Evolutionary conservation across 2,797 vertebrate species (phyloP).

Genomic region (Pachyuromys duprasi): DNA sequence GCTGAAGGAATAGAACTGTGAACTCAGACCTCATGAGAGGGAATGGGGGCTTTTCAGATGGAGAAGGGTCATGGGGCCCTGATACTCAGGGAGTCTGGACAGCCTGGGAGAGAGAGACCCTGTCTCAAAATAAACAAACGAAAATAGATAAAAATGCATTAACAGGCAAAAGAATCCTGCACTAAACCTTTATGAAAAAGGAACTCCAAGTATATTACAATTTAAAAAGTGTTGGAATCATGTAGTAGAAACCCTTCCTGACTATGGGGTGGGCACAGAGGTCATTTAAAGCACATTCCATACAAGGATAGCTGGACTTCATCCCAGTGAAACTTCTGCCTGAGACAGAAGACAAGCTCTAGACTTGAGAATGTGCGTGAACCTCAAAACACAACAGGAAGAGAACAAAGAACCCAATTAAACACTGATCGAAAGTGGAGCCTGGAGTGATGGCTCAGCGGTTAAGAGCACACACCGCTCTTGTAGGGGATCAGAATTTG

Average conservation of each 20-base stretch:
- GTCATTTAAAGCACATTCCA: neutral
- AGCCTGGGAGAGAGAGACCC: neutral
- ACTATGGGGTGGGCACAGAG: neutral
- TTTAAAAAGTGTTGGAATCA: neutral
- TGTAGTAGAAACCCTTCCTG: neutral
- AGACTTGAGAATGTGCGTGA: constrained; percentile 26
- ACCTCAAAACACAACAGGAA: constrained; percentile 7
- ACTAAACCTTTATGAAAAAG: constrained; percentile 25
- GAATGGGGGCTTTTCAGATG: neutral
- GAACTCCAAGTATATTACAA: constrained; percentile 35
- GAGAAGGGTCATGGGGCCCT: neutral
- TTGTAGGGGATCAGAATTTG: neutral
- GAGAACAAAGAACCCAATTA: neutral
- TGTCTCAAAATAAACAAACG: neutral
- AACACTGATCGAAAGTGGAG: neutral
- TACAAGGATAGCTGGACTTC: neutral
- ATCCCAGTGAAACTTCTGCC: constrained; percentile 7
- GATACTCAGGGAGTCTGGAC: neutral
- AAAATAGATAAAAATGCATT: neutral
- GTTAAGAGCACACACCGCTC: neutral
- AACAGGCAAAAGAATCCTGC: neutral
- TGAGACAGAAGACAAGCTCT: neutral
- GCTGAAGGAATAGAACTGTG: neutral
- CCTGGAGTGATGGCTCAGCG: neutral
- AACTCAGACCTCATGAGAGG: neutral